Evolutionary conservation across 2,888 invertebrate genomes (phyloP).

Genomic region (Kryphioiulus occultus): DNA sequence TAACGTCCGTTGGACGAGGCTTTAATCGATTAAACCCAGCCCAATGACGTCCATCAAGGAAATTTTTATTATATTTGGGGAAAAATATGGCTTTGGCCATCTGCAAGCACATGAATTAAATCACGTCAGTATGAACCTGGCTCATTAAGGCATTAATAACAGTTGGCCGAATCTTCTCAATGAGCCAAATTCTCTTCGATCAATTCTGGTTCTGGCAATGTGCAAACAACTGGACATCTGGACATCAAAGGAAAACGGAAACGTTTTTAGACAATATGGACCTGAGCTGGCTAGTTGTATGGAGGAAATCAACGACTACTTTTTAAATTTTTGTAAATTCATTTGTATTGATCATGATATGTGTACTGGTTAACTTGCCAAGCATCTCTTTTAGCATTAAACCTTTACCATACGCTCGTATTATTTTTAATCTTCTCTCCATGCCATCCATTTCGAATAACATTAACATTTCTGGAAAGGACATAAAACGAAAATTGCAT

Average conservation of each 20-base stretch:
- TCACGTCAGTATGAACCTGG: constrained; percentile 1
- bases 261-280: no score
- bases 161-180: not conserved
- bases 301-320: not conserved
- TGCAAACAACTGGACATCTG: no score
- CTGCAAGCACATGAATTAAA: not conserved
- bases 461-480: not conserved
- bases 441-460: not conserved
- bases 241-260: no score
- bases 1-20: not conserved
- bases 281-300: not conserved
- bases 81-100: not conserved
- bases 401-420: not conserved
- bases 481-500: not conserved
- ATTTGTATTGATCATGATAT: not conserved
- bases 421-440: not conserved
- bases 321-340: not conserved
- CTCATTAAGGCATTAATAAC: not conserved
- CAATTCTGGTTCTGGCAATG: not conserved
- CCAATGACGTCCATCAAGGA: not conserved
- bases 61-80: not conserved
- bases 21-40: not conserved
- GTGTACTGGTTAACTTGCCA: not conserved
- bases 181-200: not conserved
- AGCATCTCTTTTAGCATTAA: not conserved